phyloP scores from a whole-genome alignment of 2,113 vertebrate genomes.

The Chascanopsetta lugubris region DNA sequence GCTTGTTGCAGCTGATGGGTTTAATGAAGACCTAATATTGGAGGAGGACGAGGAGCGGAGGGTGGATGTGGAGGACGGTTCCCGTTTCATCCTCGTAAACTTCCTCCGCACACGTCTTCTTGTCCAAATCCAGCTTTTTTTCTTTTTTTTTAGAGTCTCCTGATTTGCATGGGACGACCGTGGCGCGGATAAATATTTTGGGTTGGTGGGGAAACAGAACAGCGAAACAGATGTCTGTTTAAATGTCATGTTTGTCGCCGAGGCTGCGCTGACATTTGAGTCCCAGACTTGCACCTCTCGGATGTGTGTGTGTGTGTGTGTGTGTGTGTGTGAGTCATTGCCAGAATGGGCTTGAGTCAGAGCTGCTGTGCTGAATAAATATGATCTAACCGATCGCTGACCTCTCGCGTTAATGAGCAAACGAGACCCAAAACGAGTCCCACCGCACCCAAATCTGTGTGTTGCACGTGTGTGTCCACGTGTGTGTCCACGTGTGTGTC shows the following conservation, averaged over 20 bases:
- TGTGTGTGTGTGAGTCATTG: slow-evolving; percentile 68
- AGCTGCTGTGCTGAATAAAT: slow-evolving; percentile 74
- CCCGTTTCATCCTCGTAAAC: slow-evolving; percentile 31
- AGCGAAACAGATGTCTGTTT: slow-evolving; percentile 77
- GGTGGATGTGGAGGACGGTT: slow-evolving; percentile 14
- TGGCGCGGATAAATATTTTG: slow-evolving; percentile 73
- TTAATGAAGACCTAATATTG: slow-evolving; percentile 47
- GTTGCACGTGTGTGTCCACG: slow-evolving; percentile 8
- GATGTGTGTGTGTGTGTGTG: slow-evolving; percentile 52
- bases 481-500: not conserved
- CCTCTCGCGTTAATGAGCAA: slow-evolving; percentile 70
- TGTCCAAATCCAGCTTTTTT: slow-evolving; percentile 50
- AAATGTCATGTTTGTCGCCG: slow-evolving; percentile 80
- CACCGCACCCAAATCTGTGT: not conserved
- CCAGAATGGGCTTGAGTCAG: slow-evolving; percentile 71
- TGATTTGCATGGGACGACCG: slow-evolving; percentile 67
- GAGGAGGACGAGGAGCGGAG: slow-evolving; percentile 12
- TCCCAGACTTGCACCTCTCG: slow-evolving; percentile 74
- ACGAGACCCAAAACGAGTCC: slow-evolving; percentile 29
- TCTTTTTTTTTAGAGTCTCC: slow-evolving; percentile 2
- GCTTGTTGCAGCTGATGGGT: slow-evolving; percentile 63
- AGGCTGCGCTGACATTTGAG: slow-evolving; percentile 77
- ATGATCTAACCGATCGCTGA: slow-evolving; percentile 78
- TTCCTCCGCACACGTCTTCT: slow-evolving; percentile 52
- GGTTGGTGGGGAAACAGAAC: slow-evolving; percentile 58